A percentile compares a stretch with the other conserved stretches of the same genome.
Evolutionary conservation across 2,888 invertebrate genomes (phyloP).

Genomic region (Morpho achilles): DNA sequence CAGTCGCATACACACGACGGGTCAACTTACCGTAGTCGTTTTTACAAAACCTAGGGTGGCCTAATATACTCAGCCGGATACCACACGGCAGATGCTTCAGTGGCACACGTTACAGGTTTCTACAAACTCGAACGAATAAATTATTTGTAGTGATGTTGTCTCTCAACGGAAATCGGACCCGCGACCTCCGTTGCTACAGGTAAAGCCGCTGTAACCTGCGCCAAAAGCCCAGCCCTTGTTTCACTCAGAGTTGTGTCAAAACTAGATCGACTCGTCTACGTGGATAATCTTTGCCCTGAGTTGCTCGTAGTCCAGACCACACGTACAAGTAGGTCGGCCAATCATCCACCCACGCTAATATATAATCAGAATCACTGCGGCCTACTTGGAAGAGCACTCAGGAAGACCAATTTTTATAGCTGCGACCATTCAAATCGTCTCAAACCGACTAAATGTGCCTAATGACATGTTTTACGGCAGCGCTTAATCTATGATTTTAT

Average conservation of each 20-base stretch:
- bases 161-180: neutral
- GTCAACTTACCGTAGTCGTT: too few species aligned
- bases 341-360: conserved; percentile 44
- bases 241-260: too few species aligned
- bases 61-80: too few species aligned
- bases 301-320: conserved; percentile 38
- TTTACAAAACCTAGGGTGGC: too few species aligned
- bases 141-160: neutral
- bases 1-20: too few species aligned
- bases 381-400: conserved; percentile 39
- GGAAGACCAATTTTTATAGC: conserved; percentile 20
- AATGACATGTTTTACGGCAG: conserved; percentile 14
- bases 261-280: conserved; percentile 14
- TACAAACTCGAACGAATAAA: too few species aligned
- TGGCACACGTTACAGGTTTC: too few species aligned
- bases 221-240: neutral
- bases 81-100: too few species aligned
- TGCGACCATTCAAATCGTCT: conserved; percentile 10
- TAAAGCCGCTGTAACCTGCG: too few species aligned
- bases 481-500: conserved; percentile 14
- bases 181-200: too few species aligned
- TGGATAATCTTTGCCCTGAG: conserved; percentile 43
- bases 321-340: conserved; percentile 43
- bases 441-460: conserved; percentile 6
- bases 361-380: conserved; percentile 44